These are phyloP conservation scores for Boulengeromyrus knoepffleri DNA, from an alignment of 2,113 vertebrate genomes.

Conservation along the genomic window DNA sequence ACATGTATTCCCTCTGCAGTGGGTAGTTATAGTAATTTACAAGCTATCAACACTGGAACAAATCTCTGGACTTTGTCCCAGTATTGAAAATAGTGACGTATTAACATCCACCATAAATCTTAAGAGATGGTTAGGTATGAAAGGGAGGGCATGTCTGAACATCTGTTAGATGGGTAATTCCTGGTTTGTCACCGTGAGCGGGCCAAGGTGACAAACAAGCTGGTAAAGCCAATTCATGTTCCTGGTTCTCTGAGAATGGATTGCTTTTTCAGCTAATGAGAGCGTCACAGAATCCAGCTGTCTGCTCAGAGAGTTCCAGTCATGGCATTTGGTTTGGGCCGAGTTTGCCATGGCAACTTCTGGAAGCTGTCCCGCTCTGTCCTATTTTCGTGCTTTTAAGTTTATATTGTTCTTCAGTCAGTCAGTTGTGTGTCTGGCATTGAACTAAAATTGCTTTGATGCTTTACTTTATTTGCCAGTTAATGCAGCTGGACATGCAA, in stretches of 20 bases:
- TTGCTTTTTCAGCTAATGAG: background rate
- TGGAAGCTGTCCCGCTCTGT: background rate
- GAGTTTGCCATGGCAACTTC: background rate
- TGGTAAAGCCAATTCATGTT: background rate
- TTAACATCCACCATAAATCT: background rate
- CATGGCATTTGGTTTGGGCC: background rate
- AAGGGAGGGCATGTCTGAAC: background rate
- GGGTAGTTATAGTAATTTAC: background rate
- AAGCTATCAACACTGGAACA: background rate
- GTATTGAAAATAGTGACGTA: background rate
- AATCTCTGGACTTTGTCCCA: conserved; percentile 4
- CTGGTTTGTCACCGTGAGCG: background rate
- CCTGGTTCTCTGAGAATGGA: background rate
- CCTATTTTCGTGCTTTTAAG: background rate
- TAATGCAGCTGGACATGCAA: background rate
- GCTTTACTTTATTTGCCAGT: background rate
- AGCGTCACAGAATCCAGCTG: background rate
- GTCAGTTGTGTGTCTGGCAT: background rate
- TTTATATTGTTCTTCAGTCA: background rate
- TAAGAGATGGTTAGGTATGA: background rate
- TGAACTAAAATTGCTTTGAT: background rate
- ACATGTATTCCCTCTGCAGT: background rate
- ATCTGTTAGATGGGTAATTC: background rate
- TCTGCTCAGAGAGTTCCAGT: background rate
- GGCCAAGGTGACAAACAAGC: background rate